Evolutionary conservation across 2,888 invertebrate species (phyloP).

Genomic region (Pheosia gnoma): DNA sequence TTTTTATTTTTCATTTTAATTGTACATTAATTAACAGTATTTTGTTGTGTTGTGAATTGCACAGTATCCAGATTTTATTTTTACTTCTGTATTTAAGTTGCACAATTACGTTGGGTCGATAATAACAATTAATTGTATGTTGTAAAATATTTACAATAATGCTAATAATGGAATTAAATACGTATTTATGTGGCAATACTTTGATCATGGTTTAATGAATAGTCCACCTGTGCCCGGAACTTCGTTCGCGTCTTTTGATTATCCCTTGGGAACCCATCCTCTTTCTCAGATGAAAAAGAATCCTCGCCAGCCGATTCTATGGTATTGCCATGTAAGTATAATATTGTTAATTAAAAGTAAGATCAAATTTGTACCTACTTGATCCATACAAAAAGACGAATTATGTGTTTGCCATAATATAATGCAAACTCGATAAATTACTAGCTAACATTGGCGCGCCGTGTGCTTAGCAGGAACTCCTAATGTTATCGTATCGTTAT

Average conservation of each 20-base stretch:
- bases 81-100: constrained; percentile 12
- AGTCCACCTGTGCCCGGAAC: no score
- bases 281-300: not conserved
- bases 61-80: constrained; percentile 24
- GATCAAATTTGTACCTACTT: constrained; percentile 21
- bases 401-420: constrained; percentile 2
- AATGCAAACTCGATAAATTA: constrained; percentile 15
- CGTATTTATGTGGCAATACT: constrained; percentile 22
- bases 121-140: constrained; percentile 1
- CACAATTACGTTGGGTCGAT: constrained; percentile 7
- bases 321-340: constrained; percentile 22
- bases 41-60: constrained; percentile 49
- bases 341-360: not conserved
- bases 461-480: no score
- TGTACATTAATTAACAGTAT: constrained; percentile 53
- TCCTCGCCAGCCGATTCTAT: not conserved
- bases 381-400: constrained; percentile 11
- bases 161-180: constrained; percentile 11
- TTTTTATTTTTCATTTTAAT: constrained; percentile 28
- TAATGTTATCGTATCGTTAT: no score
- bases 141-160: constrained; percentile 12
- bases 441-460: not conserved
- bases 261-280: no score
- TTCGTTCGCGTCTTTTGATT: no score
- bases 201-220: no score